phyloP scores from a whole-genome alignment of 2,888 invertebrate genomes.

The Watsonalla binaria region DNA sequence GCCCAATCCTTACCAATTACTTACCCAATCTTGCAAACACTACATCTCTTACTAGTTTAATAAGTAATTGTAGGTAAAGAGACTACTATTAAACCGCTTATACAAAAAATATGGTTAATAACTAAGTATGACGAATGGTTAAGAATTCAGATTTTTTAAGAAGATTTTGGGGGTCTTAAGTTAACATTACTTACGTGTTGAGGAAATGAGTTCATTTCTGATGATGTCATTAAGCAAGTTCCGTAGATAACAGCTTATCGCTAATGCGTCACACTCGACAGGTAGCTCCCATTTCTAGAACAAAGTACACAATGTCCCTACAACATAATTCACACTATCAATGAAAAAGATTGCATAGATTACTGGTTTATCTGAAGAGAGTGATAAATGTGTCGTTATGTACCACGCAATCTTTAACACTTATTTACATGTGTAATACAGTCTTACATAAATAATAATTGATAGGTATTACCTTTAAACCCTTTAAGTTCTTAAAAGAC shows the following conservation, averaged over 20 bases:
- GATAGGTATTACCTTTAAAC: too few relatives aligned
- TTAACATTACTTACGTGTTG: background rate
- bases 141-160: slow-evolving; percentile 11
- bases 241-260: slow-evolving; percentile 52
- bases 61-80: too few relatives aligned
- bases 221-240: slow-evolving; percentile 51
- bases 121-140: background rate
- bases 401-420: slow-evolving; percentile 13
- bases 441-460: too few relatives aligned
- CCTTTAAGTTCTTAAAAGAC: too few relatives aligned
- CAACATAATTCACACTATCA: background rate
- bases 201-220: slow-evolving; percentile 8
- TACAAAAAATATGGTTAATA: too few relatives aligned
- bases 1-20: too few relatives aligned
- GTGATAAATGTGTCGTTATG: background rate
- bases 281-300: slow-evolving; percentile 35
- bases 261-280: slow-evolving; percentile 38
- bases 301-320: slow-evolving; percentile 23
- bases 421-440: background rate
- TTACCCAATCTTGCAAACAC: too few relatives aligned
- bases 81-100: too few relatives aligned
- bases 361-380: background rate
- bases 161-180: background rate
- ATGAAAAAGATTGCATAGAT: background rate
- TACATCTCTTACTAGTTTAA: too few relatives aligned